Percentiles rank a stretch among this genome's conserved stretches.
phyloP scores from a whole-genome alignment of 92 coral and sea anemone genomes.

The Pocillopora meandrina region DNA sequence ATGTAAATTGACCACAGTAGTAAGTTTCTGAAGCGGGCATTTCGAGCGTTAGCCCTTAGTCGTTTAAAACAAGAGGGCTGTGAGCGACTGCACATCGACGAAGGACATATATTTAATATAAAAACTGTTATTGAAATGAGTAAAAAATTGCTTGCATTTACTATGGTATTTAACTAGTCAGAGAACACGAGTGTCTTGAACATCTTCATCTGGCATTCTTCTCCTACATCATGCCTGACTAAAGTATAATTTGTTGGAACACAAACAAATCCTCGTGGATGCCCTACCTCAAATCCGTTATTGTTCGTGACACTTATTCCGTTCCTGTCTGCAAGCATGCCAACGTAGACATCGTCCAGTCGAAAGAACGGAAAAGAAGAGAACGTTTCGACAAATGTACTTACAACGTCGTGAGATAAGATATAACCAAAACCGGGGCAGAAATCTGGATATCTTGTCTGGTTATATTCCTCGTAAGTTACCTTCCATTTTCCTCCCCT shows the following conservation, averaged over 20 bases:
- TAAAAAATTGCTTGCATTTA: too few species aligned
- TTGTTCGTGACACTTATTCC: neutral
- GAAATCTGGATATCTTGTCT: neutral
- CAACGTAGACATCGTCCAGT: conserved; percentile 20
- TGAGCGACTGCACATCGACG: too few species aligned
- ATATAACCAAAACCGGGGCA: conserved; percentile 7
- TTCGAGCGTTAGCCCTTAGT: too few species aligned
- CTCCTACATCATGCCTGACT: neutral
- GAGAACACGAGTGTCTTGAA: too few species aligned
- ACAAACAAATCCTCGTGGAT: neutral
- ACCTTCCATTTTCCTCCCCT: neutral
- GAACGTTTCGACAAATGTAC: neutral
- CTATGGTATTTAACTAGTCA: too few species aligned
- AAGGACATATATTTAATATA: too few species aligned
- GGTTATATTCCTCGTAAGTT: neutral
- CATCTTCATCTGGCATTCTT: too few species aligned
- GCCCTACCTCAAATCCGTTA: neutral
- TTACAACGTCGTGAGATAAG: conserved; percentile 6
- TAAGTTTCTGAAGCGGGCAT: too few species aligned
- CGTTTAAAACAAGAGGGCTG: too few species aligned
- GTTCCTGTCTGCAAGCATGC: neutral
- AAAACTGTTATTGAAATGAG: too few species aligned
- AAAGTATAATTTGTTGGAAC: neutral
- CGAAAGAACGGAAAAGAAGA: neutral
- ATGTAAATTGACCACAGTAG: too few species aligned